Base-by-base conservation (phyloP, 2,113 vertebrate genomes). In the Smithornis capensis region DNA sequence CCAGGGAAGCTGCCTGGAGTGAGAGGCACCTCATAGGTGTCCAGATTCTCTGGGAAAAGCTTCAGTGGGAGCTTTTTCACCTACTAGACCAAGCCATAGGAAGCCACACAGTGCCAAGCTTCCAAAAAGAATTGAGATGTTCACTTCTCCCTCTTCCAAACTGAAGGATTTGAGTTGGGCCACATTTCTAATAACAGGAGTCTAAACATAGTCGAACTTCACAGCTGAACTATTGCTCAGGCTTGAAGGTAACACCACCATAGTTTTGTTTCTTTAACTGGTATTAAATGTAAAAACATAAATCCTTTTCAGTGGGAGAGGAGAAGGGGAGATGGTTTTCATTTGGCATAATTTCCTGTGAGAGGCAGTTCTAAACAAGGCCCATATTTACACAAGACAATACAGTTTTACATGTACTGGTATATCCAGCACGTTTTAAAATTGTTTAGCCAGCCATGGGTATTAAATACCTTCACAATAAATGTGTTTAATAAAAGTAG, bases 331-430 rank as follows among this genome's bases (percentile, higher is more conserved):
- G 97, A 97, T 98, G 98, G 98, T 98, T 98, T 98, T 98, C 97
- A 98, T 98, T 98, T 98, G 95, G 92, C 91, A 98, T 95, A 98
- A 98, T 98, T 98, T 98, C 98, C 98, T 98, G 98, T 96, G 95
- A 97, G 97, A 90, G 90, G 6, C 67, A 65, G 87, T 69, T 97
- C 97, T 96, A 98, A 98, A 98, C 97, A 98, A 97, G 97, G 86
- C 96, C 97, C 95, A 93, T 98, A 98, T 98, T 98, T 98, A 97
- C 90, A 92, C 86, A 96, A 95, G 96, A 97, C 97, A 98, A 90
- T 97, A 52, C 95, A 94, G 95, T 97, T 98, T 97, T 97, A 97
- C 95, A 85, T 97, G 96, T 64, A 96, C 90, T 90, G 44, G 87
- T 93, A 10, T 96, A 96, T 95, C 95, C 94, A 97, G 94, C 95